These are phyloP conservation scores for Xestia sexstrigata DNA, from an alignment of 2,888 invertebrate species.

Conservation along the genomic window DNA sequence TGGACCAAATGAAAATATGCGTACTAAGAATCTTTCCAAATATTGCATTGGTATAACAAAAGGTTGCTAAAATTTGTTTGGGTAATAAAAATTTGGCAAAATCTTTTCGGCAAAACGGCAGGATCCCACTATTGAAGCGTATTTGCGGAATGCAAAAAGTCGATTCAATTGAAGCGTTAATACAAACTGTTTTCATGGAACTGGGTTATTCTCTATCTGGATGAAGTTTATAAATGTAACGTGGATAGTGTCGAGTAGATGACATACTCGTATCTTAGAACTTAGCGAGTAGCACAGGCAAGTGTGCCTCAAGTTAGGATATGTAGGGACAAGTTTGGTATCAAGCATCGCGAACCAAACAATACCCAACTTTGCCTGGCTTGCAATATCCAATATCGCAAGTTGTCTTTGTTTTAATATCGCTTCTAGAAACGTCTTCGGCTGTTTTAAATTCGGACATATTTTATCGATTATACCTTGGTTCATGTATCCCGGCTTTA, in stretches of 20 bases:
- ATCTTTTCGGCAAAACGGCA: too few species aligned
- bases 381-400: conserved; percentile 44
- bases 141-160: conserved; percentile 26
- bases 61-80: too few species aligned
- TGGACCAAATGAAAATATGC: too few species aligned
- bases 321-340: conserved; percentile 43
- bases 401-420: conserved; percentile 43
- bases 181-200: conserved; percentile 25
- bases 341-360: conserved; percentile 33
- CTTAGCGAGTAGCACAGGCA: conserved; percentile 33
- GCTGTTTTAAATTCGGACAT: conserved; percentile 38
- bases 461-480: conserved; percentile 33
- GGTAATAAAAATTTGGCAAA: too few species aligned
- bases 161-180: conserved; percentile 26
- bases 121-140: conserved; percentile 10
- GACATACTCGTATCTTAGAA: conserved; percentile 46
- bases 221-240: conserved; percentile 39
- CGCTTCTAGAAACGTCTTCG: conserved; percentile 13
- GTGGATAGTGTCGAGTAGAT: conserved; percentile 39
- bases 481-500: conserved; percentile 24
- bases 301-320: conserved; percentile 38
- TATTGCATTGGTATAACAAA: too few species aligned
- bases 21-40: too few species aligned
- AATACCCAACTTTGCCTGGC: conserved; percentile 24
- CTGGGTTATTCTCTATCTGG: conserved; percentile 30